Percentiles rank a stretch among this genome's conserved stretches.
phyloP scores from a whole-genome alignment of 2,888 invertebrate genomes.

The Steinernema carpocapsae region DNA sequence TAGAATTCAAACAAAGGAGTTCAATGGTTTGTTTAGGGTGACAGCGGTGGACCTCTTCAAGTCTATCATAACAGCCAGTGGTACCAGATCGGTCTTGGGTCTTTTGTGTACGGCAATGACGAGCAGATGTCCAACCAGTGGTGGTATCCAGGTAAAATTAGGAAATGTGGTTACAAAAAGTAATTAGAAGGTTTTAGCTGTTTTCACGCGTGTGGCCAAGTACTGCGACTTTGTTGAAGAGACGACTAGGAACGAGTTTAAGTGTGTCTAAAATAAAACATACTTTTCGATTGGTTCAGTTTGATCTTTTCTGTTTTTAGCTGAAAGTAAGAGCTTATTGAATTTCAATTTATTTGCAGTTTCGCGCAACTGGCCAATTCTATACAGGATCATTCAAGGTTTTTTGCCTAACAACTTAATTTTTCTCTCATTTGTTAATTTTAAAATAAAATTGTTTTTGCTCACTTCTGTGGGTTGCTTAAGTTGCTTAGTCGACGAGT shows the following conservation, averaged over 20 bases:
- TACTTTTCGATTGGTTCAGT: too few relatives aligned
- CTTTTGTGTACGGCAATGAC: neutral
- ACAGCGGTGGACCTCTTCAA: slow-evolving; percentile 6
- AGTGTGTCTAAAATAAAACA: slow-evolving; percentile 3
- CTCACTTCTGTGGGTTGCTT: too few relatives aligned
- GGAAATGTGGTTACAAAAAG: neutral
- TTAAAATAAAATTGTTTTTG: too few relatives aligned
- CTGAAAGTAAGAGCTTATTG: too few relatives aligned
- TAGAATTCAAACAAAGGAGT: neutral
- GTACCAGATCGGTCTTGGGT: neutral
- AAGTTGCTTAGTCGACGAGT: too few relatives aligned
- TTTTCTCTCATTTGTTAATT: too few relatives aligned
- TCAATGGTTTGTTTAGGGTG: slow-evolving; percentile 3
- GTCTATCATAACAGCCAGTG: neutral
- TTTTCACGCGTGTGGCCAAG: neutral
- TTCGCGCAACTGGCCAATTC: too few relatives aligned
- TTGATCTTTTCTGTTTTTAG: too few relatives aligned
- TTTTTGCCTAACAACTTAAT: too few relatives aligned
- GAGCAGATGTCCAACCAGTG: neutral
- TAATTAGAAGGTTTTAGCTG: neutral
- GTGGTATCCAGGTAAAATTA: neutral
- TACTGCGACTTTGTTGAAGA: neutral
- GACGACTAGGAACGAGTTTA: neutral
- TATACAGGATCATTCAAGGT: too few relatives aligned
- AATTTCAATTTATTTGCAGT: too few relatives aligned